Evolutionary conservation across 2,797 vertebrate species (phyloP).

Genomic region (Ctenopoma multispine): DNA sequence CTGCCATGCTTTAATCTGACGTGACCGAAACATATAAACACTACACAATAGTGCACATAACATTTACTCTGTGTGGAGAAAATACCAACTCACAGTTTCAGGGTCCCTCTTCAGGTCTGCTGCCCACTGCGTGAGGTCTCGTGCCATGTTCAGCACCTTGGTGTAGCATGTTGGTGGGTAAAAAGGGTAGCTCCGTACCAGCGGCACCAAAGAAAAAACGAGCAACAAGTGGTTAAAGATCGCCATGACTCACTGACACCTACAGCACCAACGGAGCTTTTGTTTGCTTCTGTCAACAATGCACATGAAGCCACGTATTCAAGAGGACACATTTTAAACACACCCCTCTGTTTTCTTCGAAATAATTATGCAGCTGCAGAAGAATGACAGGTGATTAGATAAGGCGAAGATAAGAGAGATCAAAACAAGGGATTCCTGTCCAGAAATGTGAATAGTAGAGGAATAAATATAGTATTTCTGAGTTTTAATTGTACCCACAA

Average conservation of each 20-base stretch:
- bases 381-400: neutral
- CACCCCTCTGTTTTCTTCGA: slow-evolving; percentile 52
- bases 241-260: slow-evolving; percentile 55
- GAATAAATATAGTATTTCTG: neutral
- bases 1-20: neutral
- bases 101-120: slow-evolving; percentile 55
- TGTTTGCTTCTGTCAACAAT: slow-evolving; percentile 28
- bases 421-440: neutral
- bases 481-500: too few species aligned
- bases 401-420: too few species aligned
- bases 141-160: slow-evolving; percentile 72
- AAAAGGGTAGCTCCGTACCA: slow-evolving; percentile 62
- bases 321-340: slow-evolving; percentile 37
- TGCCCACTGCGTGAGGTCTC: slow-evolving; percentile 62
- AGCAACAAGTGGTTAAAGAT: slow-evolving; percentile 46
- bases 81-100: slow-evolving; percentile 62
- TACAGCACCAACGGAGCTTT: slow-evolving; percentile 17
- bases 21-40: neutral
- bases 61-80: neutral
- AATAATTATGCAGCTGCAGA: slow-evolving; percentile 27
- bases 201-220: slow-evolving; percentile 35
- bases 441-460: neutral
- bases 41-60: neutral
- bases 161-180: slow-evolving; percentile 76
- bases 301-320: slow-evolving; percentile 59